Conservation (phyloP, 2,113 vertebrate species). For the Mobula birostris region DNA sequence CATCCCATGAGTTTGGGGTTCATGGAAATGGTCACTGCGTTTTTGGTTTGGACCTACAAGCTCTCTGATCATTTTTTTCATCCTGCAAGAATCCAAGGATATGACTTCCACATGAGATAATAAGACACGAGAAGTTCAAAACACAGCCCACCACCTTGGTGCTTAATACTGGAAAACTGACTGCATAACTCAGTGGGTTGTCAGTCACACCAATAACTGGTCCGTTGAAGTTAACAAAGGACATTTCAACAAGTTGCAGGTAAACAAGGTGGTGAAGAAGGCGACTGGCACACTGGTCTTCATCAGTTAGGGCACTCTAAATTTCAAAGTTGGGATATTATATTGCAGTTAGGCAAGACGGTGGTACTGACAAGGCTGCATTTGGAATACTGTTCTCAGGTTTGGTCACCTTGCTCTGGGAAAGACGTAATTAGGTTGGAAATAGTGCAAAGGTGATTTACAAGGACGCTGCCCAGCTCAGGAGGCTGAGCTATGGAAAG, state of each 20-base stretch:
- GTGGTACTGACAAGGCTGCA: no score
- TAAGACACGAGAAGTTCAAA: background rate
- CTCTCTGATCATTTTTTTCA: background rate
- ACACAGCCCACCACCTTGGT: background rate
- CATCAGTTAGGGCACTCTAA: no score
- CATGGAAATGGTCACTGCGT: background rate
- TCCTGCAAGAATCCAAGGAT: background rate
- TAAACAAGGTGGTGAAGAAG: no score
- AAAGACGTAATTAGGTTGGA: no score
- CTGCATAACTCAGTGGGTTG: background rate
- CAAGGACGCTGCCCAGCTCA: no score
- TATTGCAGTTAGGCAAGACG: no score
- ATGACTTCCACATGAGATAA: background rate
- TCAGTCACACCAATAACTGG: background rate
- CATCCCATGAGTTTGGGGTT: background rate
- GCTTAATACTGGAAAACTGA: background rate
- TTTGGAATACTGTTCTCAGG: no score
- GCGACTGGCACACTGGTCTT: no score
- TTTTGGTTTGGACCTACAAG: background rate
- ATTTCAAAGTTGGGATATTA: no score
- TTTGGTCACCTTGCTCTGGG: no score
- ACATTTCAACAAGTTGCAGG: background rate
- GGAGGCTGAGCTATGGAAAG: no score
- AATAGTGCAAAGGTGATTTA: no score
- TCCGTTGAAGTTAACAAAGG: background rate